Evolutionary conservation across 2,888 invertebrate species (phyloP), one percentile per base, ranked within the genome.

Genomic region (Phoronis australis): DNA sequence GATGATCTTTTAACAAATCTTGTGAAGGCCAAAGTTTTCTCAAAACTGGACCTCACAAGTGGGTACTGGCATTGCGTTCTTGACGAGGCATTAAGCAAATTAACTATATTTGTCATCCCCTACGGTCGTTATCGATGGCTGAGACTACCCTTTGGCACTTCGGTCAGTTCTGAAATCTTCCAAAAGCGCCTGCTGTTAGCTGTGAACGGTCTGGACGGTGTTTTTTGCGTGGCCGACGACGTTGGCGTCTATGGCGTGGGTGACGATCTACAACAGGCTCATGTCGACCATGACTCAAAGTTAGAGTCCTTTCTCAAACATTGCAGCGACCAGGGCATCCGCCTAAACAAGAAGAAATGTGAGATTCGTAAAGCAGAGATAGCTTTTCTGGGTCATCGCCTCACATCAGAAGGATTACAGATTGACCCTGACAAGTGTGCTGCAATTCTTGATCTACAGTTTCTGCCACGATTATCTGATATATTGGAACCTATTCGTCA

Each of bases 181-280:
- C 54, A 55, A 27, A 52, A 50, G 12, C 15, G 42, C 4, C 45
- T 58, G 1, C 21, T 45, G 12, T 38, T 55, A 24, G 42, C 41
- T 6, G 38, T 61, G 4, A 49, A 51, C 27, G 51, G 47, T 15
- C 41, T 60, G 1, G 15, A 23, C 26, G 52, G 54, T 24, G 56
- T 54, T 5, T 31, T 45, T 2, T 49, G 53, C 21, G 45, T 56
- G 15, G 45, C 51, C 3, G 60, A 57, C 48, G 57, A 59, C 27
- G 51, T 57, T 23, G 20, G 54, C 15, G 49, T 59, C 20, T 44
- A 41, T 46, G 61, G 56, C 4, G 21, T 21, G 25, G 41, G 42
- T 24, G 37, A 39, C 20, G 25, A 24, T 2, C 5, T n/a, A 6
- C 39, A 39, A 23, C 9, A 4, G 9, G 45, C 40, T 4, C 25